A percentile compares a stretch with the other conserved stretches of the same genome.
These are phyloP conservation scores for Neopipo cinnamomea DNA, from an alignment of 2,113 vertebrate species.

Conservation along the genomic window DNA sequence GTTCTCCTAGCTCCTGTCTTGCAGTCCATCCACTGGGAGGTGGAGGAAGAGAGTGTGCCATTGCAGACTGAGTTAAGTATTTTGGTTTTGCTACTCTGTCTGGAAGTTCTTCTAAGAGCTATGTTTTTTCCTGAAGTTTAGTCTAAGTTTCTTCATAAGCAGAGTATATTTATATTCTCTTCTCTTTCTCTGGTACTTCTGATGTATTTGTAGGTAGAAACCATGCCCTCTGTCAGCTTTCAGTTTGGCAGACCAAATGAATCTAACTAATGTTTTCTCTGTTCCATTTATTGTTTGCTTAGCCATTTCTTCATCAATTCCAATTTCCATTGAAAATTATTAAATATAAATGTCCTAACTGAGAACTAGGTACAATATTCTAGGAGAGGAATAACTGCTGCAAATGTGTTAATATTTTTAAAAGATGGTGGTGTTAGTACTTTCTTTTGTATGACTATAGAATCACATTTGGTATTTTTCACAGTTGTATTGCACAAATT, in stretches of 20 bases:
- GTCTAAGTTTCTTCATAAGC: not conserved
- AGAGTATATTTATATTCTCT: not conserved
- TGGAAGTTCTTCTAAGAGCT: not conserved
- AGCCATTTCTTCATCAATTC: not conserved
- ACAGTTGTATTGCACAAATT: not conserved
- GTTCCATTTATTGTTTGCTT: not conserved
- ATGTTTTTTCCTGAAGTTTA: not conserved
- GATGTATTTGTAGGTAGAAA: not conserved
- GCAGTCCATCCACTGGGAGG: not conserved
- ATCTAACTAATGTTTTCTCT: not conserved
- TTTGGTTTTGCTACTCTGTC: not conserved
- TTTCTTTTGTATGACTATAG: not conserved
- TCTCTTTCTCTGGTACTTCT: not conserved
- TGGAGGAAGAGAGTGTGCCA: not conserved
- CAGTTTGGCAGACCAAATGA: not conserved
- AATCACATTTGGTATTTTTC: not conserved
- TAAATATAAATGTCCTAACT: not conserved
- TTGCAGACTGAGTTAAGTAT: not conserved
- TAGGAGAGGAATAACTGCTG: not conserved
- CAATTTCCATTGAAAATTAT: not conserved
- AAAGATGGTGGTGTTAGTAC: not conserved
- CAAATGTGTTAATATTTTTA: not conserved
- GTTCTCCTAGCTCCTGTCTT: not conserved
- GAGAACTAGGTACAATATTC: not conserved
- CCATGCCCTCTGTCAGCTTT: not conserved